Evolutionary conservation across 2,113 vertebrate species (phyloP), one percentile per base, ranked within the genome.

Genomic region (Chamaetylas fuelleborni): DNA sequence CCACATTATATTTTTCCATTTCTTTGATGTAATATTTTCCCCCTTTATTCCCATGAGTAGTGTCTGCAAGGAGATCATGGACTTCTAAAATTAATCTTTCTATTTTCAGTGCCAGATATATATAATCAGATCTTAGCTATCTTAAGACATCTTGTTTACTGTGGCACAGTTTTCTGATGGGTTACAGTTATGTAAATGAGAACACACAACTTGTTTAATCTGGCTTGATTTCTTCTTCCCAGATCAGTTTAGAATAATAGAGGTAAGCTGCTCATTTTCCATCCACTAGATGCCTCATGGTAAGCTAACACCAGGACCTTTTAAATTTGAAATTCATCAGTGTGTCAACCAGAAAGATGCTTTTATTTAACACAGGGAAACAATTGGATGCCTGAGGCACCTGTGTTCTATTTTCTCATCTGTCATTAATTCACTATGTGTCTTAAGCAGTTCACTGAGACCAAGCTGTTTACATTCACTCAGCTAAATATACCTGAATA

Each of bases 291-390:
- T 85, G 48, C 22, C 29, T 93, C 40, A 40, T 48, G 17, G 38
- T 79, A 74, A 93, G 23, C 19, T 72, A 90, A 56, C n/a, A 72
- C 19, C 36, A 80, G 54, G n/a, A n/a, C 13, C 56, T 85, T 78
- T 76, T 24, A 0, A 61, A 79, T 88, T 77, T 73, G 45, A 90
- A 94, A 90, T 88, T 90, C 31, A 77, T 80, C 11, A 5, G 54
- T 80, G 50, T 88, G 70, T 90, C 88, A 93, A 93, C 62, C 36
- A 93, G 81, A 88, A 94, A 40, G 70, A 76, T 88, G 31, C 4
- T 94, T 95, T 81, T 85, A 87, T 91, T 95, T 88, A 95, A 67
- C 61, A 72, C 5, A 42, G 45, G 16, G 38, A 93, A 90, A 93
- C 19, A 95, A 91, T 4, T 90, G 74, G 71, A 48, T 85, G 84